phyloP scores from a whole-genome alignment of 2,797 vertebrate genomes.

The Natrix natrix region DNA sequence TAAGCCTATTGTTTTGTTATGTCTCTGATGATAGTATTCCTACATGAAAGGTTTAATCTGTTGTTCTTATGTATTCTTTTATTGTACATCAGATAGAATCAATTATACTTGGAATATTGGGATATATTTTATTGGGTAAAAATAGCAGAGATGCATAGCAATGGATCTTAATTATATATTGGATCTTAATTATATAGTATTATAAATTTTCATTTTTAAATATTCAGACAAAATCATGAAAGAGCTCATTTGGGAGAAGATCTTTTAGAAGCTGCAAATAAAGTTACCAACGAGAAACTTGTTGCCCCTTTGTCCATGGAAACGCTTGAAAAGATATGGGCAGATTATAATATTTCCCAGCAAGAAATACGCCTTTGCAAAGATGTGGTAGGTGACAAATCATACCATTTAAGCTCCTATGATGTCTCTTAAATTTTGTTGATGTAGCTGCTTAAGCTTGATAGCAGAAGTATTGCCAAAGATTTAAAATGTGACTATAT shows the following conservation, averaged over 20 bases:
- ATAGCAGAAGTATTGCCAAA: neutral
- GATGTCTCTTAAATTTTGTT: neutral
- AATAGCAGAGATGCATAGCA: neutral
- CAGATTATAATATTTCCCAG: conserved; percentile 67
- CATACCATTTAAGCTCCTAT: neutral
- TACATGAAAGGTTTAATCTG: neutral
- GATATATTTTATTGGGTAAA: neutral
- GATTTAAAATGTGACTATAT: neutral
- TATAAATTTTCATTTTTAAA: neutral
- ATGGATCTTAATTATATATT: neutral
- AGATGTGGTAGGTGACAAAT: conserved; percentile 59
- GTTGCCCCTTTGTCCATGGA: conserved; percentile 59
- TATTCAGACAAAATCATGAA: conserved; percentile 43
- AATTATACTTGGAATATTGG: neutral
- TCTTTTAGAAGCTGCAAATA: conserved; percentile 69
- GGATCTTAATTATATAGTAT: neutral
- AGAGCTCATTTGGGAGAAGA: conserved; percentile 61
- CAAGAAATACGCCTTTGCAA: conserved; percentile 67
- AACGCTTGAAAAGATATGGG: conserved; percentile 68
- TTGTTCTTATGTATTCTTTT: neutral
- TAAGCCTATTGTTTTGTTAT: neutral
- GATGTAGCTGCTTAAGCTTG: neutral
- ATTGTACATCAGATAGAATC: neutral
- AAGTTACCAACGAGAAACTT: conserved; percentile 64
- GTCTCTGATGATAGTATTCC: neutral